These are phyloP conservation scores for Aphidius gifuensis DNA, from an alignment of 1,140 invertebrate genomes.

Conservation along the genomic window DNA sequence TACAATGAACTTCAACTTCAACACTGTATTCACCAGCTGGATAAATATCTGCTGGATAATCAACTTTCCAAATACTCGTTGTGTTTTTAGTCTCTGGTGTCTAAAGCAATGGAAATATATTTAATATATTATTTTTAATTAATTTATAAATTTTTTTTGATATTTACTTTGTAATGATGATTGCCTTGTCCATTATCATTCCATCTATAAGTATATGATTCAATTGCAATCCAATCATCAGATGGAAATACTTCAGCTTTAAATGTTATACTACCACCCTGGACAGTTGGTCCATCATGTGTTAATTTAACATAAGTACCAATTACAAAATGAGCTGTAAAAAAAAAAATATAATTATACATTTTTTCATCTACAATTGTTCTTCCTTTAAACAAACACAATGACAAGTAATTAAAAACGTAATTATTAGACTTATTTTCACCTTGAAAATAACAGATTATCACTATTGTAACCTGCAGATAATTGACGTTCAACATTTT, in stretches of 20 bases:
- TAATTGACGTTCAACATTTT: too few relatives aligned
- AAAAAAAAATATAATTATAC: constrained; percentile 22
- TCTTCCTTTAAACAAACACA: too few relatives aligned
- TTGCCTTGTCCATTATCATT: constrained; percentile 54
- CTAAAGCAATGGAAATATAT: constrained; percentile 10
- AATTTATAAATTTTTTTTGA: constrained; percentile 8
- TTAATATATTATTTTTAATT: neutral
- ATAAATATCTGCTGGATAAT: constrained; percentile 56
- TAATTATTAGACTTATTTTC: too few relatives aligned
- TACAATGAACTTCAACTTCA: constrained; percentile 58
- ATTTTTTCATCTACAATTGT: too few relatives aligned
- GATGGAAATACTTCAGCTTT: constrained; percentile 57
- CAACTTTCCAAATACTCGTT: constrained; percentile 59
- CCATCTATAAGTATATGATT: constrained; percentile 55
- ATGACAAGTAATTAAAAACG: too few relatives aligned
- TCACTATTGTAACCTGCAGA: too few relatives aligned
- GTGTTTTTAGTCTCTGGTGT: constrained; percentile 36
- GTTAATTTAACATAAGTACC: constrained; percentile 45
- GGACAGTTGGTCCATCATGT: constrained; percentile 63
- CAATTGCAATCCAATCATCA: constrained; percentile 43
- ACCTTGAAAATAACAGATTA: too few relatives aligned
- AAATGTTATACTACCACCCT: constrained; percentile 65
- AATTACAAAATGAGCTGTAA: constrained; percentile 34
- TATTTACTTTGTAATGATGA: constrained; percentile 51
- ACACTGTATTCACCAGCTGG: constrained; percentile 61